A percentile compares a stretch with the other conserved stretches of the same genome.
phyloP scores from a whole-genome alignment of 2,797 vertebrate species.

The Pitangus sulphuratus region DNA sequence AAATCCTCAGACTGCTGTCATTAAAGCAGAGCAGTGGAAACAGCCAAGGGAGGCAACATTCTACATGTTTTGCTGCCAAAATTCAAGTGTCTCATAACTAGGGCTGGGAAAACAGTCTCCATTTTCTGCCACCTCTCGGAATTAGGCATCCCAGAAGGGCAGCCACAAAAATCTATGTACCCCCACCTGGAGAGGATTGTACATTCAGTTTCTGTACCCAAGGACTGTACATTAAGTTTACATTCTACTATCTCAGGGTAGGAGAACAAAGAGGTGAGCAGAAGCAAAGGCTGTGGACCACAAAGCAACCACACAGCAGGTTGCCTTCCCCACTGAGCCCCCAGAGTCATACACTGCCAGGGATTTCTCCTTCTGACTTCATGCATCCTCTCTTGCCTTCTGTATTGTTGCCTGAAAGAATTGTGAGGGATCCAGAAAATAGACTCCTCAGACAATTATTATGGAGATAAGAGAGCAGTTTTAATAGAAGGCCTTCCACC shows the following conservation, averaged over 20 bases:
- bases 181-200: neutral
- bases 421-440: no score
- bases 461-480: no score
- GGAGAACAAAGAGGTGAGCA: accelerated
- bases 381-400: neutral
- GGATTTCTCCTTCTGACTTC: neutral
- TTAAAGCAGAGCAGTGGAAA: neutral
- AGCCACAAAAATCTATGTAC: accelerated
- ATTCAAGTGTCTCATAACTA: neutral
- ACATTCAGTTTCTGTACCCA: neutral
- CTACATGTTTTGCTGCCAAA: neutral
- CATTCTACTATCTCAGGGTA: neutral
- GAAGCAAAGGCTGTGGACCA: neutral
- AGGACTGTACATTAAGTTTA: neutral
- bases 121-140: neutral
- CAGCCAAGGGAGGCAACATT: neutral
- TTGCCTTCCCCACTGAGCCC: neutral
- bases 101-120: neutral
- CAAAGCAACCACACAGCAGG: neutral
- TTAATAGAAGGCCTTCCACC: no score
- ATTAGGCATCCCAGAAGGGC: neutral
- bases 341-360: neutral
- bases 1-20: neutral
- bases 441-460: no score
- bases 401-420: no score